Base-by-base conservation (phyloP, 2,888 invertebrate genomes). In the Heliconius sara region DNA sequence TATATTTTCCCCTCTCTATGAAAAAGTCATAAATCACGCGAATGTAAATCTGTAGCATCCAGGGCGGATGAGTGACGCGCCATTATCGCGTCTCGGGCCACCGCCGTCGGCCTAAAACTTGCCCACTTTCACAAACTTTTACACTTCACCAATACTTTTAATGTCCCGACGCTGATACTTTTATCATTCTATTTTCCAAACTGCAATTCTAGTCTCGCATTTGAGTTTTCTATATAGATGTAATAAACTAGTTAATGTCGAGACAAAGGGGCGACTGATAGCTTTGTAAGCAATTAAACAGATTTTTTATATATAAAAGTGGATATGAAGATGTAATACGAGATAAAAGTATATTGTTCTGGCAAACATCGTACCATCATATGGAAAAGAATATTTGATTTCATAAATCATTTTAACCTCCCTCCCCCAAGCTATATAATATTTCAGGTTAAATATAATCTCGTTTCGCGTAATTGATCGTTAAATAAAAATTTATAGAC, bases 41-140 rank as follows among this genome's bases (percentile, higher is more conserved):
- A 90, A 95, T 95, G 94, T 95, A 95, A 94, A 95, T 95, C 95
- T 94, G 94, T 92, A 93, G 90, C 93, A 92, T 92, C 93, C 92
- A 93, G 91, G 89, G 88, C 89, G 92, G 92, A 90, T 95, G 95
- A 95, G 91, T 95, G 95, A 95, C 95, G 91, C 90, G 88, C 94
- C 95, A 95, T 95, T 95, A 95, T 94, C 93, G 91, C 90, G 85
- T 82, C 85, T 83, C 84, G 87, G 85, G 82, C 85, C 84, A 83
- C 83, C 82, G 84, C 83, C 86, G 85, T 87, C 88, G 87, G 91
- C 92, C 93, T 90, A 90, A 88, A 92, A 93, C 91, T 93, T 92
- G 86, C 87, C 86, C 85, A 87, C 88, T 83, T 86, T 83, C 79
- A 80, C 82, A 79, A 87, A 88, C 85, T 87, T 87, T 84, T 85